Percentiles rank a stretch among this genome's conserved stretches.
phyloP scores from a whole-genome alignment of 2,797 vertebrate genomes.

The Eremophila alpestris region DNA sequence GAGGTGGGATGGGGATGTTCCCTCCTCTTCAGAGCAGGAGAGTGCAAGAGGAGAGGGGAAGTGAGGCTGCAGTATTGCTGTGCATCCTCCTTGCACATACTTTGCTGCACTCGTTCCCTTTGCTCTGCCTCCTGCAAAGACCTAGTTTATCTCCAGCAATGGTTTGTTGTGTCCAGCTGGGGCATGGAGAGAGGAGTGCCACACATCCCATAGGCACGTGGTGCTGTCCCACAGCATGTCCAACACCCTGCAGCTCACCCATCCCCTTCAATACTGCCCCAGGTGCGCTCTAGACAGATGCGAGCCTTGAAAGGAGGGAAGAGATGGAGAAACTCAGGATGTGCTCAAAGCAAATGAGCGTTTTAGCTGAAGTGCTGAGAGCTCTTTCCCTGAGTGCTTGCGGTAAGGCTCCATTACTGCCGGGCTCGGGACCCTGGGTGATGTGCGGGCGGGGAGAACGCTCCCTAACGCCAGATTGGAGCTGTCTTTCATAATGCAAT shows the following conservation, averaged over 20 bases:
- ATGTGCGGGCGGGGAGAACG: not conserved
- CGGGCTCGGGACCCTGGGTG: rapidly evolving
- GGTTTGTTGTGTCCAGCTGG: not conserved
- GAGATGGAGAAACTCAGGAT: not conserved
- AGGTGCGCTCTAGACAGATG: rapidly evolving
- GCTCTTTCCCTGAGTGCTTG: conserved; percentile 28
- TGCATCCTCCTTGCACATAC: not conserved
- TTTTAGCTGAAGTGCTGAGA: not conserved
- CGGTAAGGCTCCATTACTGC: conserved; percentile 21
- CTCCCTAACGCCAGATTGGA: not conserved
- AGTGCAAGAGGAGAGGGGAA: not conserved
- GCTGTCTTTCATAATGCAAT: not conserved
- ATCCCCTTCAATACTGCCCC: not conserved
- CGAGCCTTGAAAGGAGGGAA: not conserved
- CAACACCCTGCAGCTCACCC: not conserved
- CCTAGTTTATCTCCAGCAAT: not conserved
- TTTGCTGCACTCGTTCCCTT: not conserved
- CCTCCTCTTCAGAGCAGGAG: not conserved
- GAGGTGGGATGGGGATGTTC: not conserved
- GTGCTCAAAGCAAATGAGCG: not conserved
- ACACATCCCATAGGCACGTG: rapidly evolving
- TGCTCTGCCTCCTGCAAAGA: not conserved
- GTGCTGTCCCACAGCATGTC: not conserved
- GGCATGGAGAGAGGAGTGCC: not conserved
- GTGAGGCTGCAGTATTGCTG: not conserved